Percentiles rank a stretch among this genome's conserved stretches.
Conservation (phyloP, 2,797 vertebrate genomes). For the Corythornis leucogaster region DNA sequence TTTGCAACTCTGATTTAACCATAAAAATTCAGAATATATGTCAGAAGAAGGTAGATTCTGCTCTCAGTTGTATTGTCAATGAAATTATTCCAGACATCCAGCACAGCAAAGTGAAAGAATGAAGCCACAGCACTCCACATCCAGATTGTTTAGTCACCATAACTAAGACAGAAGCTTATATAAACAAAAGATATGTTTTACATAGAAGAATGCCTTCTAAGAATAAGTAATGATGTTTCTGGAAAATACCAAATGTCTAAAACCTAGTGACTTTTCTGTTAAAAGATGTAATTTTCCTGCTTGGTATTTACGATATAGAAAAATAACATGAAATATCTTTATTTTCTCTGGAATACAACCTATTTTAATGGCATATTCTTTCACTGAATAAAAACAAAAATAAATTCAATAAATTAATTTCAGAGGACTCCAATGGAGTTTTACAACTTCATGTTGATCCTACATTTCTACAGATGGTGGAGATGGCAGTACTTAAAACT, state of each 20-base stretch:
- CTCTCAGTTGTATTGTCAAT: not conserved
- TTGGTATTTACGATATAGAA: not conserved
- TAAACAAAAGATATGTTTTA: not conserved
- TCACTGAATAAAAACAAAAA: not conserved
- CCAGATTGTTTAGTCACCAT: not conserved
- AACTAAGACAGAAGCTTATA: not conserved
- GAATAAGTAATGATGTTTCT: not conserved
- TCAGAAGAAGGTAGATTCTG: not conserved
- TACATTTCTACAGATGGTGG: not conserved
- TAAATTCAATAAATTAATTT: not conserved
- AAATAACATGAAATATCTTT: not conserved
- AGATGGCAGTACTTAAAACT: not conserved
- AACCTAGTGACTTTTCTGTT: not conserved
- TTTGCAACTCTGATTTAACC: not conserved
- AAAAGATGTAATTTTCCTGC: not conserved
- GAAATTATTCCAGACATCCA: not conserved
- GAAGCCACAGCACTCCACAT: not conserved
- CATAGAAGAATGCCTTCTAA: not conserved
- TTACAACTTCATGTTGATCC: not conserved
- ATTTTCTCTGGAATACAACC: not conserved
- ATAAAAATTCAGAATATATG: not conserved
- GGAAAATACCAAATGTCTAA: not conserved
- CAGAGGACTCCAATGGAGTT: not conserved
- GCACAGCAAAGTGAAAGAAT: not conserved
- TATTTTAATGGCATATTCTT: not conserved